Evolutionary conservation across 30 jellyfish, hydroid and myxozoan genomes (phyloP), one percentile per base, ranked within the genome.

Genomic region (Cassiopea andromeda): DNA sequence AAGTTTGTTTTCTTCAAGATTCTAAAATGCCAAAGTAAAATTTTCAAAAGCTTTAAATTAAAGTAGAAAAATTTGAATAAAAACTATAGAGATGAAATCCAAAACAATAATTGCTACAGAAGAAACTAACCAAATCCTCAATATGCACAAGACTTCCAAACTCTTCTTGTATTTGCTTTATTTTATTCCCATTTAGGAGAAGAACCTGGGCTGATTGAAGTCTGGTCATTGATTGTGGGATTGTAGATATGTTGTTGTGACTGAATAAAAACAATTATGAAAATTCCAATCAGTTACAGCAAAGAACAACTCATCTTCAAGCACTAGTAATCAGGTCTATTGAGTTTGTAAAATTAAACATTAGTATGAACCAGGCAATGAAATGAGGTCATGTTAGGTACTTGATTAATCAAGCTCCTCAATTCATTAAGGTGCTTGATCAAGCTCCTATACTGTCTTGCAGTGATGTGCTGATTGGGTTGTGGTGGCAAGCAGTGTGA

Each of bases 91-190:
- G 64, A 54, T 3, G 0, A 54, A 10, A 54, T 54, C 64, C 64
- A 6, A 54, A 54, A 54, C 12, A 54, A 54, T 54, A 10, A 54
- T 54, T 27, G 38, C 64, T 5, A 64, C 15, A 2, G 19, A 4
- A 64, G 43, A 14, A 45, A 50, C 83, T 60, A 17, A 76, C 96
- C 89, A 93, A 73, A 43, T 93, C 98, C 54, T 93, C 98, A 27
- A 89, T 61, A 68, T 89, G 80, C 2, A 46, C 61, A 13, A 93
- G 85, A 18, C 77, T 73, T 14, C 98, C 97, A 84, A 93, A 78
- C 45, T 89, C 91, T 48, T 83, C 97, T 38, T 97, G 97, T 27
- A 93, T 16, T 44, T 75, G 45, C 69, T 18, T 49, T 5, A 93
- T 45, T 17, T 13, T 13, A 67, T 93, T 93, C 18, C 92, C 90